A percentile compares a stretch with the other conserved stretches of the same genome.
These are phyloP conservation scores for Phocoena sinus DNA, from an alignment of 2,113 vertebrate genomes.

Conservation along the genomic window DNA sequence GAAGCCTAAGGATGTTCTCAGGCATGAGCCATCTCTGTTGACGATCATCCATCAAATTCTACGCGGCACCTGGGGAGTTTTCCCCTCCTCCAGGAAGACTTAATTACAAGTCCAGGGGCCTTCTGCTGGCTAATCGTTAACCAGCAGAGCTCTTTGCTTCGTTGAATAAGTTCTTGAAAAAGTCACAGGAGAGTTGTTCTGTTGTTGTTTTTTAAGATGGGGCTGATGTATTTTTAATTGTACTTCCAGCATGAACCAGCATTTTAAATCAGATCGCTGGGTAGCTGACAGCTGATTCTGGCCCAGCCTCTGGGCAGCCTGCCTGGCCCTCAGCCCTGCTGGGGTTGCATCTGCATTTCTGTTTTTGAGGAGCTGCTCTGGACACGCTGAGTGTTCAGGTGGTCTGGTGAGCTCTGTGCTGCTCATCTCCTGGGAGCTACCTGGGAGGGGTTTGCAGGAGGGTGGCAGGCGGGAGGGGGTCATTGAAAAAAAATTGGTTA, in stretches of 20 bases:
- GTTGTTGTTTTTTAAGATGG: neutral
- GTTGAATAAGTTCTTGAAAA: conserved; percentile 6
- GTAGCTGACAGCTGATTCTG: neutral
- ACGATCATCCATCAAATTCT: neutral
- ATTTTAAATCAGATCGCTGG: neutral
- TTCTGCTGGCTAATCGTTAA: neutral
- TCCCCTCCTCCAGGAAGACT: neutral
- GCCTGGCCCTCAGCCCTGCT: neutral
- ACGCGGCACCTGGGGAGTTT: neutral
- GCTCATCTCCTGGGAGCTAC: neutral
- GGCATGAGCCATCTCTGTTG: neutral
- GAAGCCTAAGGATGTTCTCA: neutral
- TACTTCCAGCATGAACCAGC: conserved; percentile 9
- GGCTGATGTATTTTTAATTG: conserved; percentile 56
- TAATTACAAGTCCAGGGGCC: neutral
- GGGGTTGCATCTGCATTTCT: neutral
- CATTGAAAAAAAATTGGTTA: neutral
- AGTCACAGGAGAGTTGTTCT: neutral
- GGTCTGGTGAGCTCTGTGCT: too few species aligned
- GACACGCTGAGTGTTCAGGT: neutral
- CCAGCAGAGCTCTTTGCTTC: neutral
- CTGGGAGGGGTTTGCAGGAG: neutral
- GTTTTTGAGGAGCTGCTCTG: neutral
- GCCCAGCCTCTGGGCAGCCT: neutral
- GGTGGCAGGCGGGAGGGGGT: fast-evolving